Evolutionary conservation across 2,113 vertebrate species (phyloP), one percentile per base, ranked within the genome.

Genomic region (Tenrec ecaudatus): DNA sequence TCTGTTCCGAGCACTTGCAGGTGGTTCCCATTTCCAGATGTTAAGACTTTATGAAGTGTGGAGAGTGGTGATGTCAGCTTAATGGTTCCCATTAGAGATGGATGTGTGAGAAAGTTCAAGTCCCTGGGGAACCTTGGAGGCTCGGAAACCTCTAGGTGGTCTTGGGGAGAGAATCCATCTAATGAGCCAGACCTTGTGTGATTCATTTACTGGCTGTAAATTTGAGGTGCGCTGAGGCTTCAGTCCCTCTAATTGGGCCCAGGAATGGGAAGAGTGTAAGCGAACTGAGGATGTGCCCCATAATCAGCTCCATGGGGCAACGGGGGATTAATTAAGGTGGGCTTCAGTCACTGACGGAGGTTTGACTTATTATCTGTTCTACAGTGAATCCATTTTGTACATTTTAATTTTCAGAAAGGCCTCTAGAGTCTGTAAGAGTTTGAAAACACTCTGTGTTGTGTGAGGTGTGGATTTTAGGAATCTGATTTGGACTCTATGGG

Each of bases 51-150:
- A 89, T 95, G 94, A 92, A 94, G 93, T 95, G 87, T 69, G 40
- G 82, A 92, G 90, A 93, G 91, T 62, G 85, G 87, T 91, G 82
- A 93, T 96, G 95, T 94, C 95, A 96, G 89, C 79, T 97, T 96
- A 93, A 91, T 94, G 89, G 62, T 85, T 97, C 94, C 87, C 80
- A 14, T 82, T 88, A 95, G 91, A 95, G 91, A 95, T 78, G 93
- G 82, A 91, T 93, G 76, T 90, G 82, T 86, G 89, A 89, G 91
- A 93, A 90, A 94, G 95, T 93, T 96, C 89, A 96, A 64, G 94
- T 95, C 91, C 91, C 90, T 60, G 81, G 73, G 86, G 87, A 94
- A 69, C 11, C 64, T 68, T 0, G 12, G 82, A n/a, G 82, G 77
- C 86, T 90, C 92, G 66, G 91, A 96, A 89, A 75, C 60, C 86